Evolutionary conservation across 2,113 vertebrate species (phyloP), one percentile per base, ranked within the genome.

Genomic region (Trachemys scripta): DNA sequence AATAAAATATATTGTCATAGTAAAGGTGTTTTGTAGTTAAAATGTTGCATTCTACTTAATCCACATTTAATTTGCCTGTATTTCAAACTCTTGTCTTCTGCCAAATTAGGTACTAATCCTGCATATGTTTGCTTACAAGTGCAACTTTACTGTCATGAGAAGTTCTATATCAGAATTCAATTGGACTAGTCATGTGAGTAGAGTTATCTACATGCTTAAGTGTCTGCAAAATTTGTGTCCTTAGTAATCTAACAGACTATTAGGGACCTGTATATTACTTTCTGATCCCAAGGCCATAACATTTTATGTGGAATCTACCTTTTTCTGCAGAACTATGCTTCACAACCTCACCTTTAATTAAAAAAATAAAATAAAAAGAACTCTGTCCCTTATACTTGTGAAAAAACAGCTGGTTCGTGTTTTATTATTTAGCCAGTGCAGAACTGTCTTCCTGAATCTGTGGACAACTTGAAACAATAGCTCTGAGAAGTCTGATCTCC

Each of bases 371-470:
- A 59, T 29, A 59, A 62, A 31, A 62, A 14, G 59, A 62, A 29
- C 29, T 12, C 24, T 62, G 62, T 2, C 24, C 56, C 65, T 22
- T 25, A 35, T 47, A 6, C 17, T 47, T 59, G 90, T 80, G 35
- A 2, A 76, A 82, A 27, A 17, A 1, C 22, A 22, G 22, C 76
- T 0, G 6, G 57, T 20, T 3, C 1, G 8, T 38, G 69, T 59
- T 65, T 35, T 65, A n/a, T 17, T 65, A n/a, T 65, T 65, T 75
- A 51, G 90, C 56, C 69, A 65, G 8, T 24, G 69, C 72, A 20
- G 1, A 86, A 85, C 49, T 85, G 35, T 75, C 38, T 42, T 82
- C 76, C 56, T 80, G 1, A 2, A n/a, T 84, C 84, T 82, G 53
- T 54, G 38, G 83, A 50, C 53, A 47, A 17, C 62, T 35, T 25